phyloP scores from a whole-genome alignment of 1,140 invertebrate genomes.

The Zaprionus gabonicus region DNA sequence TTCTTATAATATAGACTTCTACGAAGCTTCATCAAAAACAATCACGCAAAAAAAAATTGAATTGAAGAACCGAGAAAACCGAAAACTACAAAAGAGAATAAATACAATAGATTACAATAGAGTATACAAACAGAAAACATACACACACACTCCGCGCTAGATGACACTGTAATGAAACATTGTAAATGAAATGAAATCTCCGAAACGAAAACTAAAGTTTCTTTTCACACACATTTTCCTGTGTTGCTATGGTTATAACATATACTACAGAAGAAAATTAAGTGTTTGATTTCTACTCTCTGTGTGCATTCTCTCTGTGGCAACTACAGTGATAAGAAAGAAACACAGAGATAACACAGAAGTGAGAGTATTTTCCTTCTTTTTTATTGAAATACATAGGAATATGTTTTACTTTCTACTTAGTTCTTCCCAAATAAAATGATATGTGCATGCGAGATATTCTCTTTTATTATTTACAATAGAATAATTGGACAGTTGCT shows the following conservation, averaged over 20 bases:
- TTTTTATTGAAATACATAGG: not conserved
- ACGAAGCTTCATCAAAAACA: not conserved
- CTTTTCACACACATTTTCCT: slow-evolving; percentile 1
- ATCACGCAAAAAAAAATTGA: slow-evolving; percentile 9
- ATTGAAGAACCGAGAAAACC: not conserved
- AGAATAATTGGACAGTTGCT: slow-evolving; percentile 1
- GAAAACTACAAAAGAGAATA: slow-evolving; percentile 7
- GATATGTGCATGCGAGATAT: not conserved
- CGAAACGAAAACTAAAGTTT: not conserved
- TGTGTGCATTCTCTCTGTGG: slow-evolving; percentile 9
- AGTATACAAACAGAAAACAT: not conserved
- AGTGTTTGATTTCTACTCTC: slow-evolving; percentile 13
- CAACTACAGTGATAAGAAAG: slow-evolving; percentile 33
- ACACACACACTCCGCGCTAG: not conserved
- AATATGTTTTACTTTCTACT: not conserved
- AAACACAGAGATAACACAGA: slow-evolving; percentile 28
- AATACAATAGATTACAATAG: not conserved
- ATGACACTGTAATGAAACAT: not conserved
- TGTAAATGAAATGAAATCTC: not conserved
- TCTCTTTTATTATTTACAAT: slow-evolving; percentile 3
- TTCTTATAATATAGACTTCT: slow-evolving; percentile 3
- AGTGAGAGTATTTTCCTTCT: slow-evolving; percentile 22
- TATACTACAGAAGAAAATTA: slow-evolving; percentile 1
- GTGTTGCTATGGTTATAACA: slow-evolving; percentile 18
- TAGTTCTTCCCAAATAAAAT: not conserved